These are phyloP conservation scores for Nannospalax galili DNA, from an alignment of 2,113 vertebrate genomes.

Conservation along the genomic window DNA sequence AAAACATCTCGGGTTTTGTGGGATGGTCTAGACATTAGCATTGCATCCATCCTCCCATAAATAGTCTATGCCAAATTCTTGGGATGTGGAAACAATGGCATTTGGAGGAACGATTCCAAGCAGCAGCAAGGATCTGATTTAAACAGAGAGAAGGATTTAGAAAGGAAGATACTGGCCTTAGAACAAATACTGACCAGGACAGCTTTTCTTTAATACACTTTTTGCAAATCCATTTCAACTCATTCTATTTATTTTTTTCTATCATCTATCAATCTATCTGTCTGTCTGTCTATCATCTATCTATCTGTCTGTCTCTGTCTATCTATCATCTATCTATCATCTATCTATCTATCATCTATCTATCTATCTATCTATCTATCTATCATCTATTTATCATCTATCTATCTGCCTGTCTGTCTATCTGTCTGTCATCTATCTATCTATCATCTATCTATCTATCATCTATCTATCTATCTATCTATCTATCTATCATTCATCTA, in stretches of 20 bases:
- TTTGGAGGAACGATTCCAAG: background rate
- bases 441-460: background rate
- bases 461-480: background rate
- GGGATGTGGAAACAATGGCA: background rate
- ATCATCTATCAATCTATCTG: background rate
- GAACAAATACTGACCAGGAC: background rate
- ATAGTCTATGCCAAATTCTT: rapidly evolving
- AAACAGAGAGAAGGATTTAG: background rate
- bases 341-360: background rate
- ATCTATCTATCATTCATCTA: background rate
- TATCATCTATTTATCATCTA: background rate
- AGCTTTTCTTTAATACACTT: background rate
- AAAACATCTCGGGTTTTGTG: background rate
- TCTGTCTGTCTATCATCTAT: background rate
- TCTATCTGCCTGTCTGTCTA: no score
- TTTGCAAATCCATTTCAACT: background rate
- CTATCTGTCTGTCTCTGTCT: background rate
- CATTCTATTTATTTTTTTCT: background rate
- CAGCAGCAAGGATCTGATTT: background rate
- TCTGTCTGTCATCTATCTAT: no score
- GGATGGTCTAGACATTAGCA: background rate
- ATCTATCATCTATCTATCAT: background rate
- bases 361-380: background rate
- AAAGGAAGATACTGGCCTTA: background rate
- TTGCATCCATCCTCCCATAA: no score